Conservation (phyloP, 1,140 invertebrate species). For the Frieseomelitta varia region DNA sequence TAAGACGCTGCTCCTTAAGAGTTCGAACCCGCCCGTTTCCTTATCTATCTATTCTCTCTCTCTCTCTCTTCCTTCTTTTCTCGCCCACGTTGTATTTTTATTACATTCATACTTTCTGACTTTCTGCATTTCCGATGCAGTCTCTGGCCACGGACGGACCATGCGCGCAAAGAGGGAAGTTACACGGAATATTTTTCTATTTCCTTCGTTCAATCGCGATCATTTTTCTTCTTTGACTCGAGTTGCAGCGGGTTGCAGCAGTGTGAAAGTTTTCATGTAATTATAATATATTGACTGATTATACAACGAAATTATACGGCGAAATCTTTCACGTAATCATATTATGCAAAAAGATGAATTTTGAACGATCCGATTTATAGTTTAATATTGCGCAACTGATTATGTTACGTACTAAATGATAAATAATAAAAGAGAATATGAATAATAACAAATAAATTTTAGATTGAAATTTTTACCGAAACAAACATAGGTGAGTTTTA, state of each 20-base stretch:
- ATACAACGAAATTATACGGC: too few relatives aligned
- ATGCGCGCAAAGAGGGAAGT: not conserved
- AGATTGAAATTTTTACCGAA: too few relatives aligned
- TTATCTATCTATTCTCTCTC: constrained; percentile 42
- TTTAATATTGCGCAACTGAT: not conserved
- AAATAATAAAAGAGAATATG: too few relatives aligned
- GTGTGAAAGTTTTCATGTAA: not conserved
- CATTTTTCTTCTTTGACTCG: not conserved
- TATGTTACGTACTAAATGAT: not conserved
- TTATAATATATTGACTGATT: too few relatives aligned
- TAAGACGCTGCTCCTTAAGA: constrained; percentile 69
- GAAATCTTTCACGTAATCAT: not conserved
- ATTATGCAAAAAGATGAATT: not conserved
- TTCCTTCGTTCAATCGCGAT: not conserved
- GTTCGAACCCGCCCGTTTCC: constrained; percentile 28
- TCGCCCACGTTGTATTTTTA: constrained; percentile 14
- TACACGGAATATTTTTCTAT: too few relatives aligned
- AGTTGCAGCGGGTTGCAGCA: not conserved
- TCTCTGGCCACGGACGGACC: not conserved
- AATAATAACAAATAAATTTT: too few relatives aligned
- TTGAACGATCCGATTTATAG: not conserved
- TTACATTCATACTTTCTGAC: not conserved
- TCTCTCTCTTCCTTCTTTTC: not conserved
- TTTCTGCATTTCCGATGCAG: constrained; percentile 18
- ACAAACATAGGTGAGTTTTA: too few relatives aligned